These are phyloP conservation scores for Mercenaria mercenaria DNA, from an alignment of 1,140 invertebrate species.

Conservation along the genomic window DNA sequence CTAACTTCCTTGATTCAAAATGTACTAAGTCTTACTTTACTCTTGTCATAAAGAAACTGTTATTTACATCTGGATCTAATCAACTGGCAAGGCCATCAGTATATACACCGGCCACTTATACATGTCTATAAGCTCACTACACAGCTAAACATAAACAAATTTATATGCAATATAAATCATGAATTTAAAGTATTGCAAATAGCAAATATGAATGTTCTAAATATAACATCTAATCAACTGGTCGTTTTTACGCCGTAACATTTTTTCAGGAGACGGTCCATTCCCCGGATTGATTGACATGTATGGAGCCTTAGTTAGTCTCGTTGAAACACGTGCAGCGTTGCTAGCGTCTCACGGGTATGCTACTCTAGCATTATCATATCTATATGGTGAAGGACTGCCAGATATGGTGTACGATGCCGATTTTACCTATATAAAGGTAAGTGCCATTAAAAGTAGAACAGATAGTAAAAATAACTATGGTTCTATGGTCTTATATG, in stretches of 20 bases:
- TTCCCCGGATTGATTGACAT: constrained; percentile 47
- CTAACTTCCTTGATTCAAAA: too few relatives aligned
- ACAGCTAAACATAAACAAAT: not conserved
- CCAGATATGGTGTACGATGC: not conserved
- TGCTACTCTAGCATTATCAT: constrained; percentile 19
- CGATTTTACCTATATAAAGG: constrained; percentile 24
- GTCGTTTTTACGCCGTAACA: not conserved
- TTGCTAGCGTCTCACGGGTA: constrained; percentile 31
- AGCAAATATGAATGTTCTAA: not conserved
- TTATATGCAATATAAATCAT: too few relatives aligned
- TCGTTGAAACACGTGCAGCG: too few relatives aligned
- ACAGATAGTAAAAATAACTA: too few relatives aligned
- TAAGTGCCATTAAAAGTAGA: not conserved
- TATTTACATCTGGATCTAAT: too few relatives aligned
- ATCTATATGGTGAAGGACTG: not conserved
- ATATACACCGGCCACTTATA: not conserved
- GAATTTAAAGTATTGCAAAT: not conserved
- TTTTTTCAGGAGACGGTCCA: constrained; percentile 38
- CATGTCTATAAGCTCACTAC: not conserved
- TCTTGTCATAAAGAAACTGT: too few relatives aligned
- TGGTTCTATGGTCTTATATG: too few relatives aligned
- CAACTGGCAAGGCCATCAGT: not conserved
- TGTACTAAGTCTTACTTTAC: too few relatives aligned
- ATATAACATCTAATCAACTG: not conserved
- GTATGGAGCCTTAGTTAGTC: constrained; percentile 35